Conservation (phyloP, 37 sponge, comb jelly and placozoan species). For the Axinella damicornis region DNA sequence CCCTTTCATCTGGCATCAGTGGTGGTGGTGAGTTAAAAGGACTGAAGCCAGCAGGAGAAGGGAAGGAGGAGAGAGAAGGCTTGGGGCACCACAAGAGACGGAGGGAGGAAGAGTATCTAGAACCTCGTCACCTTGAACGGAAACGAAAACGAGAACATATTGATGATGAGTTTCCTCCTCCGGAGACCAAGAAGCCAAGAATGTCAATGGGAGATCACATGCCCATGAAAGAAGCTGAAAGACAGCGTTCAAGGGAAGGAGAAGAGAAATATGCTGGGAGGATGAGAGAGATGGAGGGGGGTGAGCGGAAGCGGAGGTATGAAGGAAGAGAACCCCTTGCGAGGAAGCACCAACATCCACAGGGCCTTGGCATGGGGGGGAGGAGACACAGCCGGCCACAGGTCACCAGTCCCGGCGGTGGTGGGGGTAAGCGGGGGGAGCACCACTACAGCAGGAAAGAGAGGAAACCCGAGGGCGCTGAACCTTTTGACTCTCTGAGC, state of each 20-base stretch:
- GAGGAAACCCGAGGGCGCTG: not conserved
- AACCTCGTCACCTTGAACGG: not conserved
- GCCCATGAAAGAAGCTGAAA: not conserved
- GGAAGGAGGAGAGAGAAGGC: not conserved
- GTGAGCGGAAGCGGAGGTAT: not conserved
- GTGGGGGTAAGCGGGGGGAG: not conserved
- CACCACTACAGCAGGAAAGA: conserved; percentile 1
- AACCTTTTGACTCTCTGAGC: not conserved
- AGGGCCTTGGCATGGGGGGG: not conserved
- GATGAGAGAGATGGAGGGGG: conserved; percentile 1
- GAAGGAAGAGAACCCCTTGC: not conserved
- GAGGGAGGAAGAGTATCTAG: conserved; percentile 12
- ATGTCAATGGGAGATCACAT: not conserved
- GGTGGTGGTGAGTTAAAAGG: not conserved
- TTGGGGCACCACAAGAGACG: conserved; percentile 29
- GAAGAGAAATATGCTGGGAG: not conserved
- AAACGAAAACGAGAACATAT: conserved; percentile 27
- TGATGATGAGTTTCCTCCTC: not conserved
- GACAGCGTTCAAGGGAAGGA: conserved; percentile 1
- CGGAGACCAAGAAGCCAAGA: conserved; percentile 26
- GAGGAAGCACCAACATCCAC: conserved; percentile 6
- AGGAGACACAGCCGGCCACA: not conserved
- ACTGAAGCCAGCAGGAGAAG: not conserved
- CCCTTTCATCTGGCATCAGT: not conserved
- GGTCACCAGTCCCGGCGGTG: not conserved